Base-by-base conservation (phyloP, 2,113 vertebrate species). In the Arvicanthis niloticus region DNA sequence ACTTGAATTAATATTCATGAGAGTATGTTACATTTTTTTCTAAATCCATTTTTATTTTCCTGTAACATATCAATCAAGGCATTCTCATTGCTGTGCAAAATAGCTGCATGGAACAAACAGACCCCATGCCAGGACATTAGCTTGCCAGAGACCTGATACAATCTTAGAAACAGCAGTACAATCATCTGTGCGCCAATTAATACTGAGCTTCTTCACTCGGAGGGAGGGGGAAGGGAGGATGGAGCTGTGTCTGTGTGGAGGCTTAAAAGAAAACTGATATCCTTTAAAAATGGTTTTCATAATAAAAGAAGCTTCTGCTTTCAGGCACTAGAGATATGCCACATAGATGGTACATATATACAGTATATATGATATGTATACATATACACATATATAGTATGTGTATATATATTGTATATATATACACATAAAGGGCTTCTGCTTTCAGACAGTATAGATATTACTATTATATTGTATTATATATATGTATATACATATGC, bases 1-100 rank as follows among this genome's bases (percentile, higher is more conserved):
- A 97, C 96, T 68, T n/a, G 51, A 96, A 97, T 98, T 98, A 98
- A 98, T 98, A 98, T 98, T 98, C 98, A 98, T 98, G 91, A 98
- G 95, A 93, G 53, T 96, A 97, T 93, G 34, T 91, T 97, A 97
- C 96, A 98, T 97, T 98, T 98, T 89, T 95, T 96, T 42, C 19
- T 82, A 98, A 96, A 93, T 97, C 97, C 97, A 98, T 98, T 98
- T 98, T 98, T 98, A 97, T 97, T 98, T 98, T 98, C 97, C 26
- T 73, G 96, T 96, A 97, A 97, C 96, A 95, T 98, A 98, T 98
- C 98, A 98, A 98, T 98, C 98, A 98, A 92, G 65, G 94, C n/a
- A 97, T 88, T 97, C 6, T 86, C 31, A 1, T 67, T 7, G 81
- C 5, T 78, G 53, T 37, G 0, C 68, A 76, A 95, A 86, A 94